A percentile compares a stretch with the other conserved stretches of the same genome.
Conservation (phyloP, 2,797 vertebrate species). For the Xenopus petersii region DNA sequence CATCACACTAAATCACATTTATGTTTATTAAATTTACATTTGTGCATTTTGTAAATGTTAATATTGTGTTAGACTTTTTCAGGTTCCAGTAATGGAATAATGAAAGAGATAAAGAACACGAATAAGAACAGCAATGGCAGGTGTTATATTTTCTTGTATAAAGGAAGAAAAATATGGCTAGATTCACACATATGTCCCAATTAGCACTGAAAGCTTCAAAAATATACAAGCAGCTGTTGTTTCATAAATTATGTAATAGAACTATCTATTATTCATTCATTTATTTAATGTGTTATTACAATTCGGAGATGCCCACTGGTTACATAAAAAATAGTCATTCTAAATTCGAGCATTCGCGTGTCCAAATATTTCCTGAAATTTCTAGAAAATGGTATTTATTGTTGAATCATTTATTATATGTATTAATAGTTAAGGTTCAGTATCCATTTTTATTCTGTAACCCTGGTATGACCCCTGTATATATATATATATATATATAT, state of each 20-base stretch:
- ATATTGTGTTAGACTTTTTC: not conserved
- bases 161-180: slow-evolving; percentile 38
- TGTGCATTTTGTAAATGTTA: not conserved
- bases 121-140: slow-evolving; percentile 18
- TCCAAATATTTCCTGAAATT: too few relatives aligned
- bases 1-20: too few relatives aligned
- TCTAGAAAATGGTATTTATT: too few relatives aligned
- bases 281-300: too few relatives aligned
- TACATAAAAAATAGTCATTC: too few relatives aligned
- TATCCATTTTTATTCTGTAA: too few relatives aligned
- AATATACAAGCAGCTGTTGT: slow-evolving; percentile 14
- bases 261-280: not conserved
- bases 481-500: too few relatives aligned
- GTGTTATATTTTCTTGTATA: slow-evolving; percentile 23
- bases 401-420: too few relatives aligned
- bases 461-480: too few relatives aligned
- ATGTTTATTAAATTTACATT: not conserved
- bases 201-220: slow-evolving; percentile 32
- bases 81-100: slow-evolving; percentile 1
- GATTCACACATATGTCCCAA: slow-evolving; percentile 36
- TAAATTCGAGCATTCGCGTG: too few relatives aligned
- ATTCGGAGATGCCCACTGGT: too few relatives aligned
- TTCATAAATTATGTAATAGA: slow-evolving; percentile 27
- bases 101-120: slow-evolving; percentile 12
- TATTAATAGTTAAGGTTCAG: too few relatives aligned